phyloP scores from a whole-genome alignment of 2,113 vertebrate species.

The Capreolus pygargus region DNA sequence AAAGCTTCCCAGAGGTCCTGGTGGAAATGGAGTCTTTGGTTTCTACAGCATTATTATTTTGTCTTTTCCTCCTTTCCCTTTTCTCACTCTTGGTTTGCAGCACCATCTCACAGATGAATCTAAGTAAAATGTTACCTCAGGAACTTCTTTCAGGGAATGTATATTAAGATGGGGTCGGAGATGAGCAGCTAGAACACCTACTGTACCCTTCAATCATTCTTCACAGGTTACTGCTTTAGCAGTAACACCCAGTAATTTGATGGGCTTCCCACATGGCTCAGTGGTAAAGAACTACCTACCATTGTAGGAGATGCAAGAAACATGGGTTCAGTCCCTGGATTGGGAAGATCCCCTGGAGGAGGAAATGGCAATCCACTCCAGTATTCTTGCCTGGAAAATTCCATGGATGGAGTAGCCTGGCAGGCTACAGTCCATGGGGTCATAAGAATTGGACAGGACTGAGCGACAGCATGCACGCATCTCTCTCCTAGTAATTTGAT shows the following conservation, averaged over 20 bases:
- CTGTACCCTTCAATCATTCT: not conserved
- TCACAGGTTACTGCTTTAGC: not conserved
- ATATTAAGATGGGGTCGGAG: not conserved
- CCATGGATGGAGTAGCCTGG: not conserved
- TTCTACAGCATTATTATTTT: not conserved
- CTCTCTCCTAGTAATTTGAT: not conserved
- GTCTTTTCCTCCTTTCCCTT: not conserved
- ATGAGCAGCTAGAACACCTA: not conserved
- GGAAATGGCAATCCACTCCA: not conserved
- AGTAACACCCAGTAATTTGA: not conserved
- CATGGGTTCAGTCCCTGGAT: not conserved
- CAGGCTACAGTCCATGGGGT: not conserved
- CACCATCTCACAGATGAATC: not conserved
- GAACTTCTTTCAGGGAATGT: not conserved
- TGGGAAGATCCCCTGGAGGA: not conserved
- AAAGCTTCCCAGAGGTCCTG: not conserved
- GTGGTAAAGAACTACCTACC: not conserved
- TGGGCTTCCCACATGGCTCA: not conserved
- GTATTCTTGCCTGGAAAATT: not conserved
- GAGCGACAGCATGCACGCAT: not conserved
- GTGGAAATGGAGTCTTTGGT: not conserved
- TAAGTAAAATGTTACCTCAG: not conserved
- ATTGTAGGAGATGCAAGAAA: not conserved
- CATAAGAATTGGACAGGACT: not conserved
- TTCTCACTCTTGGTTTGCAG: not conserved